Evolutionary conservation across 2,797 vertebrate genomes (phyloP), one percentile per base, ranked within the genome.

Genomic region (Margarornis squamiger): DNA sequence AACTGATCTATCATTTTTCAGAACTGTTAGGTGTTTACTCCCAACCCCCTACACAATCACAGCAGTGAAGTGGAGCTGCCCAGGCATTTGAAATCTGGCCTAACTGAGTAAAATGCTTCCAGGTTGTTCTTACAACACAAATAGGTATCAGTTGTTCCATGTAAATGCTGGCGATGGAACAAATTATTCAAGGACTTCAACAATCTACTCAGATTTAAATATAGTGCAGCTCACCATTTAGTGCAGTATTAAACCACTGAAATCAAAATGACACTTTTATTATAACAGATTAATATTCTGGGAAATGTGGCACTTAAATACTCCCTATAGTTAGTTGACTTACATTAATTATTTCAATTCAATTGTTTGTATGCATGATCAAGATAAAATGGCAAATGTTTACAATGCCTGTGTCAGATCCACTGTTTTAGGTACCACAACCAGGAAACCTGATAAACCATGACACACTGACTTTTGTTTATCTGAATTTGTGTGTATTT

Each of bases 391-490:
- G 46, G 86, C 67, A 95, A 86, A 93, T 55, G 79, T 88, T 93
- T 91, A 88, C 83, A 90, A 65, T 67, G 82, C 17, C n/a, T n/a
- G 39, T 73, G 80, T 84, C 83, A 93, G 76, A 90, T 45, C 51
- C 6, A 87, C 78, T 74, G 58, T 81, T 95, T 89, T 76, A 85
- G 70, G 84, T 74, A 84, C 72, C 39, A 65, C 88, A 92, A 77
- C 76, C 94, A 93, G 77, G 51, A 95, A 94, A 97, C 91, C 76
- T 95, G 92, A 96, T 80, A 97, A 97, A 96, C 61, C 72, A 77
- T 27, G 75, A 94, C 52, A 96, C 81, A 93, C 8, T 92, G 96
- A 92, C 96, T 94, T 95, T 92, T 96, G 93, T 95, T 97, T 93
- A 91, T 96, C 90, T 96, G 96, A 91, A 79, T 22, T 90, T 93